Evolutionary conservation across 1,140 invertebrate species (phyloP), one percentile per base, ranked within the genome.

Genomic region (Megalonaias nervosa): DNA sequence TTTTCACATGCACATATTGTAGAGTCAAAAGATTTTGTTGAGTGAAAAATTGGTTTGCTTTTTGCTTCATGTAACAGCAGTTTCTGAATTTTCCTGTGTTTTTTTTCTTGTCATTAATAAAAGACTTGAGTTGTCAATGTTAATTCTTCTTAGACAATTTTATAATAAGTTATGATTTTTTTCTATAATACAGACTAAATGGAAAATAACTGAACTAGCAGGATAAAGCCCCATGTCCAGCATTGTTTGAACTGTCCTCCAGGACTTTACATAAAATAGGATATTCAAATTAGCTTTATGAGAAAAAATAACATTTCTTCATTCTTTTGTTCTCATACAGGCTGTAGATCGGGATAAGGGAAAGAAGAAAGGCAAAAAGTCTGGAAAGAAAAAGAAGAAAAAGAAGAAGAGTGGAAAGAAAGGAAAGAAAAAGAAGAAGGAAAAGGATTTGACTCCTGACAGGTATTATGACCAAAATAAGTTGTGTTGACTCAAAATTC

Each of bases 391-490:
- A 77, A 89, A 89, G 81, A 87, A 89, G 80, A 89, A 97, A 95
- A 91, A 93, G 93, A 84, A 96, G 96, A 88, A 97, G 95, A 87
- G 96, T 95, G 85, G 85, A 64, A 89, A 90, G 80, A 90, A 89
- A 71, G 86, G 85, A 59, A 91, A 91, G 80, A 91, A 91, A 79
- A 88, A 90, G 82, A 97, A 97, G 87, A 98, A 97, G 90, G 97
- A 98, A 86, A 99, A 99, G 90, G 97, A 99, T 92, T 91, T 99
- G 60, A 99, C 97, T 21, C 96, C 97, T 1, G 97, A 99, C 77
- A 91, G 91, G 87, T 90, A 84, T 61, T 19, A 19, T 23, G 17
- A 21, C 31, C 6, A 48, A 48, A 48, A 48, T 48, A 6, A 48
- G 0, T 48, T 48, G 38, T 48, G 38, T 48, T 48, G 38, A 48